Base-by-base conservation (phyloP, 2,797 vertebrate species). In the Pangasius larnaudii region DNA sequence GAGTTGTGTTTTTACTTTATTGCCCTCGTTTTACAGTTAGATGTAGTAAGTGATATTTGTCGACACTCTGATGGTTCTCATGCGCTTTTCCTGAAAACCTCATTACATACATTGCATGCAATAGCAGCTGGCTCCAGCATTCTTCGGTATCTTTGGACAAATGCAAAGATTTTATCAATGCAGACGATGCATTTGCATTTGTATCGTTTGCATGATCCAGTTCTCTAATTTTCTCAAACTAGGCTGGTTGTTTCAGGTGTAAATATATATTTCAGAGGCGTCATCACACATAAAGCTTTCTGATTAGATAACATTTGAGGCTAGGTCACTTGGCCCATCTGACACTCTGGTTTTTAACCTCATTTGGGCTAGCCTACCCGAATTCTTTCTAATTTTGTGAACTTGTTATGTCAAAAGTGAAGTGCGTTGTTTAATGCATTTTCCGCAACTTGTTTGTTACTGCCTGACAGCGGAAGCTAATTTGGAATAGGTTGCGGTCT, bases 401-500 rank as follows among this genome's bases (percentile, higher is more conserved):
- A 36, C 19, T 58, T 0, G 10, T 33, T 82, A 67, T 36, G 84
- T 84, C 78, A 3, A 24, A 74, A 87, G 75, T n/a, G 39, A 53
- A 59, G 18, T 19, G 18, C 88, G 89, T 85, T 56, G 30, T 77
- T 85, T 80, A 51, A 13, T 24, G 9, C 2, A 13, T 69, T 74
- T 89, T 71, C 59, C 78, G 9, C 71, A 22, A 81, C 56, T 83
- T 59, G 51, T 67, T 75, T 88, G 88, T 83, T 77, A 46, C 67
- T 63, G 24, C 5, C 83, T 61, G 42, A 92, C 59, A 86, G 91
- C 93, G 93, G 93, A 94, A 93, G 92, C 91, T 39, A 78, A 87
- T 81, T 91, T 87, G 91, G 94, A 94, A 95, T 82, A 56, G 83
- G 91, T 87, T 94, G 95, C 91, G 93, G 94, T 92, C 90, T 92